These are phyloP conservation scores for Tenebrosternarchus preto DNA, from an alignment of 2,113 vertebrate species.

Conservation along the genomic window DNA sequence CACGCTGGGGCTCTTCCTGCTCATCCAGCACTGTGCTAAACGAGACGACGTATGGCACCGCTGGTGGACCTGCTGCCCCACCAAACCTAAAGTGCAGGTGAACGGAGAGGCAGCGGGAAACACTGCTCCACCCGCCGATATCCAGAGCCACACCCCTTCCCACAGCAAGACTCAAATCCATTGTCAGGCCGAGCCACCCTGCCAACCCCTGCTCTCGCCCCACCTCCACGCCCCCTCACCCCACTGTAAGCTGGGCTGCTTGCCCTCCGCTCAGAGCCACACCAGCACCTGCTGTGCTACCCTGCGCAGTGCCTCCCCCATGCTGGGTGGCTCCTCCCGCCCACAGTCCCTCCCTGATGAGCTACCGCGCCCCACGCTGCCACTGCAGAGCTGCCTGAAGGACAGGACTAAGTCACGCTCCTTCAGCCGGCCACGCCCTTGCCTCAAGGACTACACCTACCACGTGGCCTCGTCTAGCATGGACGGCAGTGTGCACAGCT, in stretches of 20 bases:
- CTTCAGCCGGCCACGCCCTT: conserved; percentile 74
- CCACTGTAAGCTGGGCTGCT: conserved; percentile 79
- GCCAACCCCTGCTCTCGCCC: conserved; percentile 71
- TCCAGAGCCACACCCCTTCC: conserved; percentile 43
- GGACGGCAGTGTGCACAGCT: conserved; percentile 79
- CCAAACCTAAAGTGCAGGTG: conserved; percentile 81
- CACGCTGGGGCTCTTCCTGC: conserved; percentile 93
- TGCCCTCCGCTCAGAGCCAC: conserved; percentile 76
- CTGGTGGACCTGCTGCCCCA: conserved; percentile 93
- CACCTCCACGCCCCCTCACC: conserved; percentile 65
- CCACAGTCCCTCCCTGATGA: conserved; percentile 77
- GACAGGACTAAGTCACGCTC: conserved; percentile 84
- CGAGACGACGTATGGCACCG: conserved; percentile 97
- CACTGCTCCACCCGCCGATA: conserved; percentile 54
- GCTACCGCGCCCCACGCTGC: conserved; percentile 74
- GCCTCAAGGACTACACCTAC: conserved; percentile 80
- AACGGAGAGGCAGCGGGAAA: conserved; percentile 80
- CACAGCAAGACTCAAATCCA: conserved; percentile 38
- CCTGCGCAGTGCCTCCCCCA: conserved; percentile 75
- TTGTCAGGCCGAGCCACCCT: conserved; percentile 76
- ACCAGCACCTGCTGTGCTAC: conserved; percentile 83
- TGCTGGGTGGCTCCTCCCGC: conserved; percentile 74
- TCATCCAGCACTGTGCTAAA: conserved; percentile 98
- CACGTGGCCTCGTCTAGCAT: conserved; percentile 85
- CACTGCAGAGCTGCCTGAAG: conserved; percentile 83